Evolutionary conservation across 2,797 vertebrate species (phyloP).

Genomic region (Brachyrhaphis roseni): DNA sequence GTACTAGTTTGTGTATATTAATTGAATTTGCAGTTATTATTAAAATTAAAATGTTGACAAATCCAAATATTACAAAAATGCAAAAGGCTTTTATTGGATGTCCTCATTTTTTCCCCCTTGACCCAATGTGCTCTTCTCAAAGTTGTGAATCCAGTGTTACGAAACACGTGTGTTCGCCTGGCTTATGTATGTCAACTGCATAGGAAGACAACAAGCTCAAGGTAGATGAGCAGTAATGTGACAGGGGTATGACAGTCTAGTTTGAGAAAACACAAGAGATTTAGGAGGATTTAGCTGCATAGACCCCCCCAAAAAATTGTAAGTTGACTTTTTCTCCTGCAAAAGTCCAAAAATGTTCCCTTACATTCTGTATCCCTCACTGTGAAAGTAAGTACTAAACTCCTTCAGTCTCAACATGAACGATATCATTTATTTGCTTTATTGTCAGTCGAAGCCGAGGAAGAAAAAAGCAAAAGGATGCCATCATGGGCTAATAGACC

Average conservation of each 20-base stretch:
- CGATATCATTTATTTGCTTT: slow-evolving; percentile 12
- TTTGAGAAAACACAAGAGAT: not conserved
- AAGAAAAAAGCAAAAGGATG: slow-evolving; percentile 34
- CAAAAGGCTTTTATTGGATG: not conserved
- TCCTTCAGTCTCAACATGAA: slow-evolving; percentile 3
- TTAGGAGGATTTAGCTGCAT: not conserved
- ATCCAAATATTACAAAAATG: no score
- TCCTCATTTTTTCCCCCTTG: not conserved
- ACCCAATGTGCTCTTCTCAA: not conserved
- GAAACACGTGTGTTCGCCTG: not conserved
- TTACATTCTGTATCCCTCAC: not conserved
- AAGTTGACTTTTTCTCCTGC: not conserved
- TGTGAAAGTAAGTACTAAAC: not conserved
- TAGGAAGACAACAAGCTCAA: not conserved
- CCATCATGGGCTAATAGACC: slow-evolving; percentile 56
- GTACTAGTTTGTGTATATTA: not conserved
- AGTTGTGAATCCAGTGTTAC: not conserved
- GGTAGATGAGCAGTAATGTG: not conserved
- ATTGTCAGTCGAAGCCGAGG: slow-evolving; percentile 20
- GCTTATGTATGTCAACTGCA: not conserved
- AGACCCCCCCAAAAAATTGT: not conserved
- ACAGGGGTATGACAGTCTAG: not conserved
- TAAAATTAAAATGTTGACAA: not conserved
- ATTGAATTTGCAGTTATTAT: not conserved
- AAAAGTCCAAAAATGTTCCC: not conserved